Percentiles rank a stretch among this genome's conserved stretches.
These are phyloP conservation scores for Cephus spinipes DNA, from an alignment of 2,888 invertebrate species.

Conservation along the genomic window DNA sequence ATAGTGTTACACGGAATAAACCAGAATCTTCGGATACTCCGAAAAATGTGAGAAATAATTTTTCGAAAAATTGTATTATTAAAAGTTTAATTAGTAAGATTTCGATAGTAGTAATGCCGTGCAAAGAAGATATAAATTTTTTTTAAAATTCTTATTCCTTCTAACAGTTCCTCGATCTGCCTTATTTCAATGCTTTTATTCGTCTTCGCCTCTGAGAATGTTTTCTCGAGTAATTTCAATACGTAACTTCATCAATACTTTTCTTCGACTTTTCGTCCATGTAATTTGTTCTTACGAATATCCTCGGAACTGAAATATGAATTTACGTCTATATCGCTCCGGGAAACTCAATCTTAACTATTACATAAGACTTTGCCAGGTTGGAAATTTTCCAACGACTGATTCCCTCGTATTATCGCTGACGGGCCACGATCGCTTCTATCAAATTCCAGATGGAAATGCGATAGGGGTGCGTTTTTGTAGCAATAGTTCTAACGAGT, in stretches of 20 bases:
- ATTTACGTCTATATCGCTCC: not conserved
- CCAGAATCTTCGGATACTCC: not conserved
- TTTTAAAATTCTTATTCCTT: not conserved
- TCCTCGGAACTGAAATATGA: not conserved
- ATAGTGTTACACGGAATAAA: not conserved
- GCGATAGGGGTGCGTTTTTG: conserved; percentile 11
- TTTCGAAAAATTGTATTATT: too few species aligned
- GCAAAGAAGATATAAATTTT: not conserved
- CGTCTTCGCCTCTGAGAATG: conserved; percentile 1
- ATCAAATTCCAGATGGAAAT: not conserved
- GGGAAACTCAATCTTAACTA: not conserved
- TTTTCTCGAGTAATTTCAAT: conserved; percentile 27
- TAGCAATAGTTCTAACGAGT: conserved; percentile 30
- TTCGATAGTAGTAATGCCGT: too few species aligned
- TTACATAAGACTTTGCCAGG: not conserved
- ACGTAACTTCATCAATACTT: conserved; percentile 35
- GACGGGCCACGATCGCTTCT: conserved; percentile 2
- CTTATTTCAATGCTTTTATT: not conserved
- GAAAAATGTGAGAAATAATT: too few species aligned
- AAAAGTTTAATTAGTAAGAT: too few species aligned
- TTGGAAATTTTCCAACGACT: not conserved
- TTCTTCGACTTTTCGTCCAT: conserved; percentile 15
- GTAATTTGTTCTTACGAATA: not conserved
- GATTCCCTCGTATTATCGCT: not conserved
- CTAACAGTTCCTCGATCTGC: not conserved